Conservation (phyloP, 1,140 invertebrate species). For the Papilio polytes region DNA sequence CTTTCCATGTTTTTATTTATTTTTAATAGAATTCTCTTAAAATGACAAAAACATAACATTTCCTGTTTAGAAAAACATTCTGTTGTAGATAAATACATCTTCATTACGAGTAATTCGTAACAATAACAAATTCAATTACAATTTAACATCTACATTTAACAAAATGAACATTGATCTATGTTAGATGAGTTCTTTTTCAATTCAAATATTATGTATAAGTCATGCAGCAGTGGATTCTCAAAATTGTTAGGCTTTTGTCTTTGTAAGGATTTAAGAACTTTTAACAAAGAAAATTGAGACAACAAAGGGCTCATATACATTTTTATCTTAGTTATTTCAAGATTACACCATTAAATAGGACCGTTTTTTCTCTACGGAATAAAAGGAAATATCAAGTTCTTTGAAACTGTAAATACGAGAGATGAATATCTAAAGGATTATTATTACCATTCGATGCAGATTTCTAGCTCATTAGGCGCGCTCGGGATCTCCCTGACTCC, state of each 20-base stretch:
- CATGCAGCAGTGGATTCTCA: no score
- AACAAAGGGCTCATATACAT: no score
- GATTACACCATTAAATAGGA: neutral
- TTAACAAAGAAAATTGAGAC: no score
- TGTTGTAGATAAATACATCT: neutral
- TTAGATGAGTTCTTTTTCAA: no score
- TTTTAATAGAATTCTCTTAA: neutral
- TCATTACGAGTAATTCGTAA: neutral
- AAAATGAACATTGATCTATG: no score
- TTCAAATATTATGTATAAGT: no score
- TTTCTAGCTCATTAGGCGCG: conserved; percentile 24
- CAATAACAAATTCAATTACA: no score
- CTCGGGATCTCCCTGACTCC: neutral
- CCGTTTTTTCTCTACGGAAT: neutral
- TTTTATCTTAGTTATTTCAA: neutral
- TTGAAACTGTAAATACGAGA: conserved; percentile 12
- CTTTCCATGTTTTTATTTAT: no score
- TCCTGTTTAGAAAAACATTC: neutral
- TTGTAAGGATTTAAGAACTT: no score
- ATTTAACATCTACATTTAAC: no score
- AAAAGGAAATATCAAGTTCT: neutral
- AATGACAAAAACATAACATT: neutral
- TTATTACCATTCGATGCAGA: conserved; percentile 17
- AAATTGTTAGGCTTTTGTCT: no score
- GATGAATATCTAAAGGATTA: conserved; percentile 16